Percentiles rank a stretch among this genome's conserved stretches.
phyloP scores from a whole-genome alignment of 2,113 vertebrate genomes.

The Caracal caracal region DNA sequence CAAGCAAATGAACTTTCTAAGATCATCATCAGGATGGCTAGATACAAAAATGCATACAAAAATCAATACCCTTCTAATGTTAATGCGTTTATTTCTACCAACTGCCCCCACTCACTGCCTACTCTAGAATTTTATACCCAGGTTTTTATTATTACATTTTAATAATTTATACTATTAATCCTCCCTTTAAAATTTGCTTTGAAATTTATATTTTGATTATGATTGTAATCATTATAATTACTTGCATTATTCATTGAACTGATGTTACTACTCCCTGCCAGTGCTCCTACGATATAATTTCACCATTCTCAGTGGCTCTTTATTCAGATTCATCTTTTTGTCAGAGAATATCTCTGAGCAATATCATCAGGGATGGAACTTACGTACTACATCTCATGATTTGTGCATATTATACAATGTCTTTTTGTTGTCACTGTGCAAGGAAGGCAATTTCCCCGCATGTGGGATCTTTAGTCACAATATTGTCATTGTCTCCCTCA shows the following conservation, averaged over 20 bases:
- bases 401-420: neutral
- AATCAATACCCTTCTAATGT: neutral
- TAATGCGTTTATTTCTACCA: neutral
- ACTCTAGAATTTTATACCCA: slow-evolving; percentile 26
- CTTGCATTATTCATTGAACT: neutral
- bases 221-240: neutral
- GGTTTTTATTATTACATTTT: slow-evolving; percentile 37
- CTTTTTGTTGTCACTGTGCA: neutral
- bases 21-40: neutral
- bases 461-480: neutral
- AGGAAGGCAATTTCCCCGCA: neutral
- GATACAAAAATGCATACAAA: neutral
- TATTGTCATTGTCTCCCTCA: neutral
- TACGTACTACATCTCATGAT: neutral
- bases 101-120: neutral
- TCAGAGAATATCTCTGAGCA: neutral
- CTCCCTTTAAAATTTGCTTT: slow-evolving; percentile 33
- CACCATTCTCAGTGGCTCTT: neutral
- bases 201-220: slow-evolving; percentile 33
- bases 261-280: neutral
- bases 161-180: slow-evolving; percentile 28
- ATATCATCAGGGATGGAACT: neutral
- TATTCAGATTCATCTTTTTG: neutral
- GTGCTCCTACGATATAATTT: neutral
- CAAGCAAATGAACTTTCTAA: neutral